These are phyloP conservation scores for Takifugu flavidus DNA, from an alignment of 2,113 vertebrate genomes.

Conservation along the genomic window DNA sequence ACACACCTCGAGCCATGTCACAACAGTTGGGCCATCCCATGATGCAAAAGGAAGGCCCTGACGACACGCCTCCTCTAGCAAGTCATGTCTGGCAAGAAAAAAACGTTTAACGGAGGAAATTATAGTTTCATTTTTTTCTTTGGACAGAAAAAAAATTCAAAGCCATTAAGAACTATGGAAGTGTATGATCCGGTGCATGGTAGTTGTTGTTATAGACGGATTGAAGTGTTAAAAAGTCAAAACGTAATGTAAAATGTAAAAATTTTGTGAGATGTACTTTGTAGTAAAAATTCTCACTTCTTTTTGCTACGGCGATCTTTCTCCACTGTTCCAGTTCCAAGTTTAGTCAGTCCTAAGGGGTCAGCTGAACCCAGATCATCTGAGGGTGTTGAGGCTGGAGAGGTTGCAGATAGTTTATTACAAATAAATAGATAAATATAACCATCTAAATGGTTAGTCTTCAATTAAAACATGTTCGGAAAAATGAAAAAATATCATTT, in stretches of 20 bases:
- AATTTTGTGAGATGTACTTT: too few relatives aligned
- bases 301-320: conserved; percentile 91
- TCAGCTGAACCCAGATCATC: conserved; percentile 84
- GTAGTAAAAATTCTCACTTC: conserved; percentile 76
- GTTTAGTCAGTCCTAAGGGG: conserved; percentile 84
- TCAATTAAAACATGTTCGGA: background rate
- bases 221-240: too few relatives aligned
- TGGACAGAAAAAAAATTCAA: conserved; percentile 27
- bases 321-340: conserved; percentile 83
- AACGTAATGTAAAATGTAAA: too few relatives aligned
- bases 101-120: conserved; percentile 4
- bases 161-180: conserved; percentile 1
- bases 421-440: background rate
- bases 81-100: conserved; percentile 78
- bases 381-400: conserved; percentile 85
- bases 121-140: conserved; percentile 32
- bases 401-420: background rate
- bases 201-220: too few relatives aligned
- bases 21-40: conserved; percentile 93
- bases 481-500: too few relatives aligned
- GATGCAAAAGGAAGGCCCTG: conserved; percentile 90
- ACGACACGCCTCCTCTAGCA: conserved; percentile 89
- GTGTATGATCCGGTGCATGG: background rate
- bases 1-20: conserved; percentile 89
- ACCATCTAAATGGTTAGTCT: background rate